Evolutionary conservation across 2,113 vertebrate species (phyloP).

Genomic region (Anser brachyrhynchus): DNA sequence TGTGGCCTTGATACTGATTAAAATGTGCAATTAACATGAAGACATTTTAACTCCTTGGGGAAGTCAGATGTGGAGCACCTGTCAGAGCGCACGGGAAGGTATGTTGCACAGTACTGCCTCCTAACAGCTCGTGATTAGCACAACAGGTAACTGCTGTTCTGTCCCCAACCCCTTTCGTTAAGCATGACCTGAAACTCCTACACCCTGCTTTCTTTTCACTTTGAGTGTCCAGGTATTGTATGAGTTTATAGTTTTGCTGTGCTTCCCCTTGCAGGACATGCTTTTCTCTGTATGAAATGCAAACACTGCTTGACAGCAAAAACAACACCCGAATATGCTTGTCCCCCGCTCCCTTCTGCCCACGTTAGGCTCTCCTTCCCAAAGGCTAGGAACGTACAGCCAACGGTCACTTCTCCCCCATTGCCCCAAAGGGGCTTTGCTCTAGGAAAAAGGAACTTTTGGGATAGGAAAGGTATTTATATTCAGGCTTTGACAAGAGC

Average conservation of each 20-base stretch:
- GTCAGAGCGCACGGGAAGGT: constrained; percentile 16
- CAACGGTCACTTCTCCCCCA: background rate
- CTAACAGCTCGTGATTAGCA: constrained; percentile 21
- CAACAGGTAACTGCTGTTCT: constrained; percentile 51
- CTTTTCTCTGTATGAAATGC: constrained; percentile 32
- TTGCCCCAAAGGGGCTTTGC: background rate
- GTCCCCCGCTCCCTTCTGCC: background rate
- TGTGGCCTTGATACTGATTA: constrained; percentile 58
- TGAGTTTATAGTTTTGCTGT: constrained; percentile 46
- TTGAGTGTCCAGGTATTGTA: background rate
- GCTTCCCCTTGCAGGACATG: constrained; percentile 44
- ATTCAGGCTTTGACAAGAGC: background rate
- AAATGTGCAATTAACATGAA: constrained; percentile 56
- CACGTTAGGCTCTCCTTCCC: background rate
- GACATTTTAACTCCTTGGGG: constrained; percentile 32
- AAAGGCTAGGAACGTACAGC: background rate
- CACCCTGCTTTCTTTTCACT: constrained; percentile 1
- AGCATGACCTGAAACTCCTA: constrained; percentile 1
- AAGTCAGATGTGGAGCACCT: constrained; percentile 40
- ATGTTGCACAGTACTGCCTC: constrained; percentile 39
- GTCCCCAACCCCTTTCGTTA: background rate
- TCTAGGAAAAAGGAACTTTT: background rate
- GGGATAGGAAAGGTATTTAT: constrained; percentile 5
- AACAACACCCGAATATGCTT: background rate
- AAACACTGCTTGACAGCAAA: constrained; percentile 29